These are phyloP conservation scores for Centropristis striata DNA, from an alignment of 2,113 vertebrate genomes.

Conservation along the genomic window DNA sequence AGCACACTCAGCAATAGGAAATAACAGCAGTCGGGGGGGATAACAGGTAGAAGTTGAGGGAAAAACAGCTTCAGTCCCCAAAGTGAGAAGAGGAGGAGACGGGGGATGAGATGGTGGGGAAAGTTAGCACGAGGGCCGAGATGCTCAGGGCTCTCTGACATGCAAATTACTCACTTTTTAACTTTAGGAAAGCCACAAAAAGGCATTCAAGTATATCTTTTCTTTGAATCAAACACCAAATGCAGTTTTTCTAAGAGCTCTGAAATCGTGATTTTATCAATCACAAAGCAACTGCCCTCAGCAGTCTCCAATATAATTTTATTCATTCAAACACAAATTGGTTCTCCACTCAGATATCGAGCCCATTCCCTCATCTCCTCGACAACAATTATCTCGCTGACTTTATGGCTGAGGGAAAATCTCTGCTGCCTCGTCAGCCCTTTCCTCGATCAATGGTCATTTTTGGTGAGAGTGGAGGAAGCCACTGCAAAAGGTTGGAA, in stretches of 20 bases:
- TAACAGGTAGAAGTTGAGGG: constrained; percentile 53
- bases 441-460: constrained; percentile 52
- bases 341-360: constrained; percentile 53
- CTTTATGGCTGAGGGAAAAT: constrained; percentile 50
- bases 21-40: constrained; percentile 30
- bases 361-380: constrained; percentile 49
- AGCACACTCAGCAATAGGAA: constrained; percentile 70
- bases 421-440: constrained; percentile 57
- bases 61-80: constrained; percentile 35
- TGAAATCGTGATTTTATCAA: constrained; percentile 44
- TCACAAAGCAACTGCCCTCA: constrained; percentile 44
- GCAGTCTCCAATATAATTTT: constrained; percentile 28
- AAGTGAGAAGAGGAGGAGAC: constrained; percentile 19
- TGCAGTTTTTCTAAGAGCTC: constrained; percentile 21
- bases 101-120: neutral
- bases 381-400: constrained; percentile 67
- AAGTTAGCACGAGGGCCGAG: constrained; percentile 14
- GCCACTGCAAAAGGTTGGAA: constrained; percentile 32
- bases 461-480: constrained; percentile 42
- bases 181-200: constrained; percentile 9
- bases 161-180: constrained; percentile 35
- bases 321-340: constrained; percentile 45
- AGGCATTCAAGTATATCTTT: constrained; percentile 9
- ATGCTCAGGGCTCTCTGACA: constrained; percentile 32
- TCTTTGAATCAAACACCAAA: constrained; percentile 47